Evolutionary conservation across 2,888 invertebrate genomes (phyloP), one percentile per base, ranked within the genome.

Genomic region (Arge pagana): DNA sequence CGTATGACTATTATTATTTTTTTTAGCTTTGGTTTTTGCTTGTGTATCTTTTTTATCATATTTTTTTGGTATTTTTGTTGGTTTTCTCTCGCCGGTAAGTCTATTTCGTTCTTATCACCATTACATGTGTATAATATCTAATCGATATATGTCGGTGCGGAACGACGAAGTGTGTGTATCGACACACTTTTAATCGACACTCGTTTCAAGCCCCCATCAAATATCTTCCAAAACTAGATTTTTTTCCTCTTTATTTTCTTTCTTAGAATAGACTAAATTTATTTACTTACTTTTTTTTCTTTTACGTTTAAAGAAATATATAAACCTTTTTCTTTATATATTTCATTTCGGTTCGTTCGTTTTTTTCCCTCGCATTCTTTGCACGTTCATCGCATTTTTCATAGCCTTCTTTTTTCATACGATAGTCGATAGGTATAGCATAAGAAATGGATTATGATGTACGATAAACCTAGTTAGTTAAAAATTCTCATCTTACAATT

Each of bases 181-280:
- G n/a, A n/a, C n/a, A n/a, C n/a, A n/a, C n/a, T 21, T 31, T 13
- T 41, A 19, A 50, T 56, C 50, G 55, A 54, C 52, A 56, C 54
- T 53, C 55, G 50, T 53, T 52, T 52, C 61, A 54, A 55, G 55
- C 58, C 62, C 57, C 56, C 60, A 58, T 53, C 63, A 65, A 66
- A 65, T 68, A 67, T 68, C 57, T 58, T 67, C 67, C 62, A 68
- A 68, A 68, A 68, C 66, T 68, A 67, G 67, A 68, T 67, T 62
- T 56, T 49, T 59, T 62, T 56, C 40, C 36, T 56, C 52, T 58
- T 39, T 57, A 48, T 57, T 55, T 53, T 24, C 18, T 52, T 31
- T 21, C 39, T 50, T 53, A 28, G 13, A 31, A 31, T 56, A 58
- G 43, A n/a, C 49, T 50, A 31, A 42, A 35, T 43, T 50, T 43